Base-by-base conservation (phyloP, 2,797 vertebrate species). In the Hyperoplus immaculatus region DNA sequence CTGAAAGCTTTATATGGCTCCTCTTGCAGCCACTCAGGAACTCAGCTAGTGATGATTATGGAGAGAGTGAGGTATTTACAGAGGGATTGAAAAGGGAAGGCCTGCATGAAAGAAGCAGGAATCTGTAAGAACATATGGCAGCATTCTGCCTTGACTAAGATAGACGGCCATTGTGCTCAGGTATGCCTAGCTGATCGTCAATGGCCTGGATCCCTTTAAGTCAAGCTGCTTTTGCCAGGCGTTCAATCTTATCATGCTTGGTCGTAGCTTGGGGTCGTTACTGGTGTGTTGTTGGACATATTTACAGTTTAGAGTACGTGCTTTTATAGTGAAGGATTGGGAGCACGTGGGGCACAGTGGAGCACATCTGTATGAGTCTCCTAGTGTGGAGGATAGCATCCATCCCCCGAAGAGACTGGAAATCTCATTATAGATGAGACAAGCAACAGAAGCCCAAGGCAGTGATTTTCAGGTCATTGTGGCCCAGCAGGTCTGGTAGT, bases 1-100 rank as follows among this genome's bases (percentile, higher is more conserved):
- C 68, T 81, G 89, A 88, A 86, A 89, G 85, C 76, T 92, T 89
- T 86, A 85, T 87, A 72, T n/a, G n/a, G 64, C 77, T 83, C 80
- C 81, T 86, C 77, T 66, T 85, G 82, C 85, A 78, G 82, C 81
- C 87, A 76, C 80, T 93, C 83, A 60, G 80, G 73, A 67, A 39
- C 75, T 69, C 57, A 71, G 77, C 63, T 56, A 61, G 66, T 80
- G 85, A 81, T 79, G 77, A 77, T 51, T 58, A 72, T 70, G 61
- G 72, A 78, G 76, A 72, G 60, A 58, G 77, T 85, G 76, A 82
- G 66, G 60, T 68, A 69, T 87, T 63, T 16, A 55, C 59, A 69
- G 67, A 62, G 46, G 69, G 58, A 15, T 55, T 47, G 57, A 69
- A 41, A 64, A 18, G 54, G 47, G 66, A 56, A 58, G 75, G 47